Evolutionary conservation across 2,888 invertebrate species (phyloP).

Genomic region (Andricus quercusramuli): DNA sequence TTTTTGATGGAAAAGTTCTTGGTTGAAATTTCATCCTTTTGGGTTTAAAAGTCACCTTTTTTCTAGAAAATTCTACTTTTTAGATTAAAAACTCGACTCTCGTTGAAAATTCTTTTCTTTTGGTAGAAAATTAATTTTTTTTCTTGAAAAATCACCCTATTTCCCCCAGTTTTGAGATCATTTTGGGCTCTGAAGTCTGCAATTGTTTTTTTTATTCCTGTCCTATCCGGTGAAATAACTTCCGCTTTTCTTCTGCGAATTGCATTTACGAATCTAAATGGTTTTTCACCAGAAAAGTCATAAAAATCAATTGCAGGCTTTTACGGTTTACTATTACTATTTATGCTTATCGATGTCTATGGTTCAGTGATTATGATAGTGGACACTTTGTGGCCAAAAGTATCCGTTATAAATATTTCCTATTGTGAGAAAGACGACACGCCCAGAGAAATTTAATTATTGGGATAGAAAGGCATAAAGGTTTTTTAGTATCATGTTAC

Average conservation of each 20-base stretch:
- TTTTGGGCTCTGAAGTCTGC: too few relatives aligned
- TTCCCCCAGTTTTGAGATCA: too few relatives aligned
- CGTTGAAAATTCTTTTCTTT: too few relatives aligned
- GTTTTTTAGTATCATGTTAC: not conserved
- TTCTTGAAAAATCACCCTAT: too few relatives aligned
- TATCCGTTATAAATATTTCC: conserved; percentile 18
- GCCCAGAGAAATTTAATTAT: conserved; percentile 32
- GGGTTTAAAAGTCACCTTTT: too few relatives aligned
- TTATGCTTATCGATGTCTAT: not conserved
- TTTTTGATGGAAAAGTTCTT: too few relatives aligned
- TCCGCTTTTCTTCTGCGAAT: conserved; percentile 30
- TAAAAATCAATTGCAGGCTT: conserved; percentile 23
- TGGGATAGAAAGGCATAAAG: not conserved
- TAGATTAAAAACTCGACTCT: too few relatives aligned
- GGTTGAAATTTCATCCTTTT: too few relatives aligned
- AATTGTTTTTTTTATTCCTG: not conserved
- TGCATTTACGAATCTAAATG: conserved; percentile 14
- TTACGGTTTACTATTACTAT: not conserved
- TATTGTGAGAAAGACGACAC: conserved; percentile 13
- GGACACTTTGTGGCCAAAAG: conserved; percentile 1
- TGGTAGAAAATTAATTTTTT: too few relatives aligned
- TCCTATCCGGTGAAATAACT: not conserved
- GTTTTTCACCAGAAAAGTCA: conserved; percentile 19
- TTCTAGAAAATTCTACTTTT: too few relatives aligned
- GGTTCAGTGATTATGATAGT: conserved; percentile 21